A percentile compares a stretch with the other conserved stretches of the same genome.
Conservation (phyloP, 92 coral and sea anemone species). For the Porites cylindrica region DNA sequence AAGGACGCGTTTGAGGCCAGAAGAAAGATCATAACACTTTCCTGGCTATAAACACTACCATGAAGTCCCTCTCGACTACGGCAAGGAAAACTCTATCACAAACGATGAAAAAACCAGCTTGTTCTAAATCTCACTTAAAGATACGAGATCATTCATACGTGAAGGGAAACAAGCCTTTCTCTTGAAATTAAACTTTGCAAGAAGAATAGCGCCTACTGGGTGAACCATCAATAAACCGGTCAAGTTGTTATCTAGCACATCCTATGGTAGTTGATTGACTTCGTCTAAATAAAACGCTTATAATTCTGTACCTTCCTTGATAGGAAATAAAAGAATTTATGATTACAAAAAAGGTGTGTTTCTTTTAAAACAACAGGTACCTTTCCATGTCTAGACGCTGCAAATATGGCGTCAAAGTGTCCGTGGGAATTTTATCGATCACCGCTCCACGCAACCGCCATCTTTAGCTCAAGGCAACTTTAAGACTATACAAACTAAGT, state of each 20-base stretch:
- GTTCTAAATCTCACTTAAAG: not conserved
- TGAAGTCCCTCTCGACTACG: too few relatives aligned
- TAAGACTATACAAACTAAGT: not conserved
- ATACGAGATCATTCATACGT: not conserved
- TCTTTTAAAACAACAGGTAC: not conserved
- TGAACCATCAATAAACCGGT: too few relatives aligned
- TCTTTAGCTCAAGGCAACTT: not conserved
- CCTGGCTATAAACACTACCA: too few relatives aligned
- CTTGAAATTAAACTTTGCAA: not conserved
- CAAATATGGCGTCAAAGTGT: constrained; percentile 21
- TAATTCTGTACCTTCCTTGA: not conserved
- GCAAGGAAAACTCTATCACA: not conserved
- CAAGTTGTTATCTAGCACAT: too few relatives aligned
- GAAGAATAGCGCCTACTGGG: too few relatives aligned
- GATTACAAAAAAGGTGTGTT: constrained; percentile 20
- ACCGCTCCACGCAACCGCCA: not conserved
- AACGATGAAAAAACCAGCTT: not conserved
- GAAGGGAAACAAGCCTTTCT: not conserved
- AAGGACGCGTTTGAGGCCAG: not conserved
- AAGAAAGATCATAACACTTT: too few relatives aligned
- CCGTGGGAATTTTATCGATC: constrained; percentile 7
- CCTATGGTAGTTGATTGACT: not conserved
- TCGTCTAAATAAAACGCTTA: not conserved
- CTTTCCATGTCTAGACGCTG: constrained; percentile 34
- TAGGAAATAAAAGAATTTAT: constrained; percentile 10